Evolutionary conservation across 2,113 vertebrate species (phyloP).

Genomic region (Oryzias melastigma): DNA sequence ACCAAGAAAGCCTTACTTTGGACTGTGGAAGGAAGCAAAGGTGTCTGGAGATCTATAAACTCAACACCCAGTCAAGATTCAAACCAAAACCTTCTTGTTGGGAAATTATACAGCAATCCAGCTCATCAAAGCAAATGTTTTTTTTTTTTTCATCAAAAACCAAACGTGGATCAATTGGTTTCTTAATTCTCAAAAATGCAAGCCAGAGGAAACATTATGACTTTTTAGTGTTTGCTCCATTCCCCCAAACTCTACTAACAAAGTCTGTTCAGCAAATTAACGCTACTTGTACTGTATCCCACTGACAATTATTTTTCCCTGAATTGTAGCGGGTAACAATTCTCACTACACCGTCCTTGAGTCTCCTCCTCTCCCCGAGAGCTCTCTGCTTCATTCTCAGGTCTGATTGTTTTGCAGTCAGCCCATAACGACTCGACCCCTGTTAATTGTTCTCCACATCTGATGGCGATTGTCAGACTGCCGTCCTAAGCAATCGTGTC

Average conservation of each 20-base stretch:
- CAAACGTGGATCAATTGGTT: too few species aligned
- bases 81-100: too few species aligned
- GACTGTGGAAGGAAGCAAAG: too few species aligned
- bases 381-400: slow-evolving; percentile 53
- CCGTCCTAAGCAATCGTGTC: slow-evolving; percentile 52
- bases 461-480: slow-evolving; percentile 49
- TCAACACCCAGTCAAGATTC: too few species aligned
- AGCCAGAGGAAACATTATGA: not conserved
- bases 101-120: too few species aligned
- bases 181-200: not conserved
- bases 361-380: slow-evolving; percentile 27
- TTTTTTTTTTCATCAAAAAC: too few species aligned
- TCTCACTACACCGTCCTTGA: slow-evolving; percentile 32
- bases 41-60: too few species aligned
- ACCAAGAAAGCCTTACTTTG: too few species aligned
- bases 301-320: slow-evolving; percentile 25
- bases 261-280: slow-evolving; percentile 18
- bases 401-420: slow-evolving; percentile 52
- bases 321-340: slow-evolving; percentile 34
- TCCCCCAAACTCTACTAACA: slow-evolving; percentile 23
- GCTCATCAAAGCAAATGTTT: too few species aligned
- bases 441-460: slow-evolving; percentile 64
- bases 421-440: slow-evolving; percentile 39
- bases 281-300: slow-evolving; percentile 30
- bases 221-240: slow-evolving; percentile 1